Evolutionary conservation across 2,113 vertebrate genomes (phyloP).

Genomic region (Saguinus imperator): DNA sequence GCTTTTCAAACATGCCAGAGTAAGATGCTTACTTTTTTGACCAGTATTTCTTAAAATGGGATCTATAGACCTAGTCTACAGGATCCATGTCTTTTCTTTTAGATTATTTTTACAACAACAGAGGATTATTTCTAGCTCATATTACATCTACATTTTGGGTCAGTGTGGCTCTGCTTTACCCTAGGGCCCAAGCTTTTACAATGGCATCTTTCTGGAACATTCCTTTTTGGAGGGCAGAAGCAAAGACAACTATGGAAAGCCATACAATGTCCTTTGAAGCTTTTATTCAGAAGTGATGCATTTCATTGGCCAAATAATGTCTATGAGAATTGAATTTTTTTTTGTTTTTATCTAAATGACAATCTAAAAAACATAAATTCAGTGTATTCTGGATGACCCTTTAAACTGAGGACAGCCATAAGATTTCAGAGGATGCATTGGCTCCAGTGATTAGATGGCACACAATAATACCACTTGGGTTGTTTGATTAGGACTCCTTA

Average conservation of each 20-base stretch:
- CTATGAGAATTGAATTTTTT: background rate
- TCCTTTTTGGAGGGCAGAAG: background rate
- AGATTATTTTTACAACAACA: conserved; percentile 30
- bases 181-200: background rate
- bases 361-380: background rate
- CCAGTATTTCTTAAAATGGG: background rate
- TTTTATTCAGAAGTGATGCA: conserved; percentile 21
- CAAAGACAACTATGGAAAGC: conserved; percentile 27
- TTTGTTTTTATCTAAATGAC: conserved; percentile 1
- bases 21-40: background rate
- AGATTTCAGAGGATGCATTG: conserved; percentile 12
- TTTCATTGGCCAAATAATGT: conserved; percentile 39
- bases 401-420: conserved; percentile 17
- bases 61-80: background rate
- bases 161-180: background rate
- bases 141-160: background rate
- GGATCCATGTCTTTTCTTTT: conserved; percentile 26
- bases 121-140: conserved; percentile 19
- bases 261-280: conserved; percentile 1
- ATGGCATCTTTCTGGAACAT: background rate
- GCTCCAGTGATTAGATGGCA: conserved; percentile 49
- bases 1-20: conserved; percentile 28
- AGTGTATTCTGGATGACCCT: background rate
- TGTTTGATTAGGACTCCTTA: conserved; percentile 36
- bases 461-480: background rate